Evolutionary conservation across 2,113 vertebrate genomes (phyloP).

Genomic region (Pitta sordida): DNA sequence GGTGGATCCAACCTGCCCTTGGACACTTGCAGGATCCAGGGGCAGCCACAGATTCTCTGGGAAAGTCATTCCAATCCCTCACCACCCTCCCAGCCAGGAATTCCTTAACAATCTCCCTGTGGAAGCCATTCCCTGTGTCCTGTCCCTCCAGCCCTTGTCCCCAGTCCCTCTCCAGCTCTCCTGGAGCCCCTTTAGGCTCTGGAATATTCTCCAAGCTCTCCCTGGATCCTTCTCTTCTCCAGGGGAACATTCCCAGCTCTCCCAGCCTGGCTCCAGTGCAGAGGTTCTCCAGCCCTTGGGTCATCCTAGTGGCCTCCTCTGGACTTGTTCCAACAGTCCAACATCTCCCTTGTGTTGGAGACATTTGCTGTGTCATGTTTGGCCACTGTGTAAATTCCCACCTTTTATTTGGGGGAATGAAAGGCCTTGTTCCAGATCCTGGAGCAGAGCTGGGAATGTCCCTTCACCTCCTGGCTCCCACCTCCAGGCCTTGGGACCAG

Average conservation of each 20-base stretch:
- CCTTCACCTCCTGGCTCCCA: background rate
- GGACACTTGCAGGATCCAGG: background rate
- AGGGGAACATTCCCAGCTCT: background rate
- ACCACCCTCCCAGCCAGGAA: background rate
- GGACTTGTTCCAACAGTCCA: background rate
- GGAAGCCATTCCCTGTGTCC: background rate
- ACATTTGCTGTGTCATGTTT: accelerated
- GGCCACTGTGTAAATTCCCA: background rate
- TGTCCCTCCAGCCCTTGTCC: background rate
- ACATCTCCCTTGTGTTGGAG: background rate
- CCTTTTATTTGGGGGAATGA: background rate
- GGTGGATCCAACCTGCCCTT: accelerated
- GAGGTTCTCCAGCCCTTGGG: background rate
- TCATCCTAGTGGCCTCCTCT: accelerated
- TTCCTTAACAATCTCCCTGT: background rate
- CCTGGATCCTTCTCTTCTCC: background rate
- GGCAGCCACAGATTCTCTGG: background rate
- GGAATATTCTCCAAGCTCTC: background rate
- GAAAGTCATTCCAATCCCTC: background rate
- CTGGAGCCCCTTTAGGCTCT: background rate
- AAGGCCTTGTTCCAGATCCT: background rate
- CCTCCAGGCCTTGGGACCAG: background rate
- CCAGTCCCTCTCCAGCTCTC: background rate
- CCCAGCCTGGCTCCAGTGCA: background rate
- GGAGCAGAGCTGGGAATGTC: background rate